Evolutionary conservation across 2,888 invertebrate genomes (phyloP), one percentile per base, ranked within the genome.

Genomic region (Habroteleia sp.): DNA sequence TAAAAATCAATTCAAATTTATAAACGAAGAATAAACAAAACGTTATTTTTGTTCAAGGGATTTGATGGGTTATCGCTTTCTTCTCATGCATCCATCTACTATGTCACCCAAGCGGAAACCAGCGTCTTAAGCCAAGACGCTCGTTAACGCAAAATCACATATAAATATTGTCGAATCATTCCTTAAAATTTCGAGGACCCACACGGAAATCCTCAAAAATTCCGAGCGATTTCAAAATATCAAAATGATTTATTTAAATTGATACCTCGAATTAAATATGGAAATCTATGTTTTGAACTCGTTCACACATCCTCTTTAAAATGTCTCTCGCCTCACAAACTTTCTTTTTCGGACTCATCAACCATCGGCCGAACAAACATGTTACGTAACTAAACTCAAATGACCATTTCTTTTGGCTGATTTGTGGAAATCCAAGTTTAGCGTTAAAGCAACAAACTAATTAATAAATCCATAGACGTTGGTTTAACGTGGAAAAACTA

Each of bases 1-100:
- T 13, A 25, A 62, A 52, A 37, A 62, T n/a, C 35, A 46, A 25
- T 23, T 10, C 23, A 33, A 25, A 37, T 50, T 17, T 35, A 17
- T 17, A 8, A n/a, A 25, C 29, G 23, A 48, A 60, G 56, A 27
- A 56, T 42, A 37, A 54, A 37, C 35, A 14, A 58, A 65, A 58
- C 63, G 72, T 63, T 63, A 63, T 72, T 72, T 58, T 72, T 63
- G 54, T 27, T 14, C 4, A n/a, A 33, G 10, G 23, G 31, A 31
- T 62, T 46, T 10, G 33, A 48, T 62, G 41, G 8, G 20, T 46
- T 44, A 62, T 54, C 44, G 27, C 48, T 37, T 31, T 68, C 39
- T 46, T 46, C 23, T 54, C 39, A 44, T 23, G 35, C 3, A 17
- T 35, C 17, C 46, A 37, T 60, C 27, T n/a, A n/a, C 29, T 39